A percentile compares a stretch with the other conserved stretches of the same genome.
Conservation (phyloP, 2,888 invertebrate species). For the Dioctria linearis region DNA sequence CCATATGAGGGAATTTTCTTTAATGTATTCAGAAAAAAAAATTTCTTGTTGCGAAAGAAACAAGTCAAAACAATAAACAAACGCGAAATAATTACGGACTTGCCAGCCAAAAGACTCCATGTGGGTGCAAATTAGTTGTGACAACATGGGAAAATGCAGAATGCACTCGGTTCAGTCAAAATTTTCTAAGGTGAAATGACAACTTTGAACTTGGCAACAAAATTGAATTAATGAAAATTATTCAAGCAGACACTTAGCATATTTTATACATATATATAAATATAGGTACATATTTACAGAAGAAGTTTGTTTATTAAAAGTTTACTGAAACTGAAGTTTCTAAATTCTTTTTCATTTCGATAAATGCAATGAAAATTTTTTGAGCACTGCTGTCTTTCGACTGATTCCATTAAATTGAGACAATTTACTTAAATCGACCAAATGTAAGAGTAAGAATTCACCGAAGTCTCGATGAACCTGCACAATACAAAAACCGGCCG, state of each 20-base stretch:
- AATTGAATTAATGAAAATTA: slow-evolving; percentile 25
- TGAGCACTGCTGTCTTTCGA: too few species aligned
- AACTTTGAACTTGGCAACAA: slow-evolving; percentile 35
- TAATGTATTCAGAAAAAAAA: slow-evolving; percentile 35
- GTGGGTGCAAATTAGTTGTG: neutral
- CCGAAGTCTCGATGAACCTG: too few species aligned
- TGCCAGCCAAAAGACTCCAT: slow-evolving; percentile 21
- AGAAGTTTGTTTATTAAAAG: too few species aligned
- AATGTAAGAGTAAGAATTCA: too few species aligned
- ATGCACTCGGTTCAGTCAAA: neutral
- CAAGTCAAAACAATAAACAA: slow-evolving; percentile 45
- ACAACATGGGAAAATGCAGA: neutral
- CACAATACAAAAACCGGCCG: too few species aligned
- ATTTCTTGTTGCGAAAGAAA: slow-evolving; percentile 15
- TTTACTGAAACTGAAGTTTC: too few species aligned
- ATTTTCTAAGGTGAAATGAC: slow-evolving; percentile 8
- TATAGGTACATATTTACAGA: too few species aligned
- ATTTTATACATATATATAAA: neutral
- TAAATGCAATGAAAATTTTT: too few species aligned
- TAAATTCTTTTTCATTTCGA: too few species aligned
- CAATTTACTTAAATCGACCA: too few species aligned
- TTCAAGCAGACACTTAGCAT: neutral
- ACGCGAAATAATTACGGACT: slow-evolving; percentile 4
- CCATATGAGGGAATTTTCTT: slow-evolving; percentile 32
- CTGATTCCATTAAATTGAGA: too few species aligned